phyloP scores from a whole-genome alignment of 2,888 invertebrate species.

The Trachelus stipa region DNA sequence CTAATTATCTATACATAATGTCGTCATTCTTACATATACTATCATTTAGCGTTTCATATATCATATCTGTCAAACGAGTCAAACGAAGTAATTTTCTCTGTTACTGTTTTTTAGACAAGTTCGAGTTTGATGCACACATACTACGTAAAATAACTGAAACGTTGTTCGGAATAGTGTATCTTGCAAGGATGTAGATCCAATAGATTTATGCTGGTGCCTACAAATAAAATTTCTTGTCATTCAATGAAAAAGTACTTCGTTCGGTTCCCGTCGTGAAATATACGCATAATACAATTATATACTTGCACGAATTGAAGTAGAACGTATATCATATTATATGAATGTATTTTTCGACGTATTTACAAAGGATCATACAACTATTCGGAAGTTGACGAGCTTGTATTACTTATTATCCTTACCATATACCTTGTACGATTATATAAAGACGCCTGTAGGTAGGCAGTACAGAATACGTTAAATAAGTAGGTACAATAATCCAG shows the following conservation, averaged over 20 bases:
- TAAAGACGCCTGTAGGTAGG: neutral
- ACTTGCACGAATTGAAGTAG: neutral
- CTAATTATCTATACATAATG: neutral
- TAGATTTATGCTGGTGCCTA: neutral
- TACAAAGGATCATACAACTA: neutral
- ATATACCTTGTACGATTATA: neutral
- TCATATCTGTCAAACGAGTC: neutral
- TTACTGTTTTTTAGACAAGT: neutral
- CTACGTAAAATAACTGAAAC: neutral
- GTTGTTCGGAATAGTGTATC: neutral
- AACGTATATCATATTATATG: neutral
- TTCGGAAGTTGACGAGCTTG: neutral
- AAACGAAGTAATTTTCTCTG: neutral
- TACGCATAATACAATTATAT: constrained; percentile 2
- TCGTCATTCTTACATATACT: neutral
- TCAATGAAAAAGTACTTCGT: constrained; percentile 5
- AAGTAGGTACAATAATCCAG: neutral
- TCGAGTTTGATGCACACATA: neutral
- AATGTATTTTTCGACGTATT: constrained; percentile 7
- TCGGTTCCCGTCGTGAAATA: neutral
- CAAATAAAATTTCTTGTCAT: neutral
- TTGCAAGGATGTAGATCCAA: neutral
- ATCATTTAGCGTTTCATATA: neutral
- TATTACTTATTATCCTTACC: neutral
- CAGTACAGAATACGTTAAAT: neutral